Percentiles rank a stretch among this genome's conserved stretches.
These are phyloP conservation scores for Daphoenositta chrysoptera DNA, from an alignment of 2,113 vertebrate genomes.

Conservation along the genomic window DNA sequence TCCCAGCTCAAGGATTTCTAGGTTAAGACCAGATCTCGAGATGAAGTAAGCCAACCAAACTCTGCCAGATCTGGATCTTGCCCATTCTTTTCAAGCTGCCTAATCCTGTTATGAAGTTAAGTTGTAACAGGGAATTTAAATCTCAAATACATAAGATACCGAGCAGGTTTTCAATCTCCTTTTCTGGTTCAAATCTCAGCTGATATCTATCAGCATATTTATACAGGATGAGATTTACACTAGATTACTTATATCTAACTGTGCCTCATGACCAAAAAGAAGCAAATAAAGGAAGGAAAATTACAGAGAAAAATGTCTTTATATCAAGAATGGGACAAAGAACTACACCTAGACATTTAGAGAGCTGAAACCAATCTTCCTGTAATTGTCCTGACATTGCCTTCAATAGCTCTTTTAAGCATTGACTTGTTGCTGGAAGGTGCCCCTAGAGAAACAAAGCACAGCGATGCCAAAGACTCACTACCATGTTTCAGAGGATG, in stretches of 20 bases:
- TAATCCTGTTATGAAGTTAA: conserved; percentile 59
- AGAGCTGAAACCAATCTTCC: conserved; percentile 39
- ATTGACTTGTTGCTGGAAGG: not conserved
- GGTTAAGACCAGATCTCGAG: not conserved
- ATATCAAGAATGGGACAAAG: conserved; percentile 6
- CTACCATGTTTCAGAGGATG: not conserved
- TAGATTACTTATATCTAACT: not conserved
- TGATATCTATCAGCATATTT: conserved; percentile 16
- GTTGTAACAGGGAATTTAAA: conserved; percentile 44
- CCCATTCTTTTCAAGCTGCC: conserved; percentile 28
- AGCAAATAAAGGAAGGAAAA: conserved; percentile 5
- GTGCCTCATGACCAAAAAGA: not conserved
- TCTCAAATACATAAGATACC: conserved; percentile 25
- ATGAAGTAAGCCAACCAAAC: conserved; percentile 24
- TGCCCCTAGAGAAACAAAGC: conserved; percentile 43
- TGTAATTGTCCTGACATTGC: conserved; percentile 38
- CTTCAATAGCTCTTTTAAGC: conserved; percentile 40
- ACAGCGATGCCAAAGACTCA: not conserved
- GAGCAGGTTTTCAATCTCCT: not conserved
- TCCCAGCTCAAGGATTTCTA: conserved; percentile 21
- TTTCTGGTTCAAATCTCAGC: conserved; percentile 30
- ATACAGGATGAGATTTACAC: not conserved
- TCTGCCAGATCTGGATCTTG: conserved; percentile 4
- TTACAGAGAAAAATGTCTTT: conserved; percentile 9
- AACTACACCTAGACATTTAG: conserved; percentile 30